Base-by-base conservation (phyloP, 2,888 invertebrate genomes). In the Amblyjoppa fuscipennis region DNA sequence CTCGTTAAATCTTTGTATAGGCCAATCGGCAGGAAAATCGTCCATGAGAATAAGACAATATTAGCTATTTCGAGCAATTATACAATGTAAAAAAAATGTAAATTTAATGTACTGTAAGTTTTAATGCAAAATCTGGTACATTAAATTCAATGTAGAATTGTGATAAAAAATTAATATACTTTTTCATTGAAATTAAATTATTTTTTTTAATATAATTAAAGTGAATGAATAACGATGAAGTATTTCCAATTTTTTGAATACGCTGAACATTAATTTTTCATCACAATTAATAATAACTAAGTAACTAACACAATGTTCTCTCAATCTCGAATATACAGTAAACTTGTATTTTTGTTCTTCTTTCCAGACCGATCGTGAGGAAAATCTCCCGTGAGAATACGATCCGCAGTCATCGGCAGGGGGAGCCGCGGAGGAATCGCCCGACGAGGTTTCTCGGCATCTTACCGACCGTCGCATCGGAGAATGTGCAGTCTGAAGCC, bases 391-490 rank as follows among this genome's bases (percentile, higher is more conserved):
- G 74, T 59, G 59, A 69, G 68, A 59, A 75, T 45, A 20, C 13
- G n/a, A 59, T 38, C 41, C 11, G n/a, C 68, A 20, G 9, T 41
- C 20, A 20, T 68, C 34, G 51, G n/a, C 11, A 13, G 6, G 20
- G 7, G 7, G 61, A 51, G 25, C 56, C 16, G 68, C 3, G 25
- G 11, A 13, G 34, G 20, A 45, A 34, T 31, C 41, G 31, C 41
- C 41, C 11, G 41, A 3, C 16, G 53, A 59, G 59, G 64, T 20
- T 59, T 28, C 49, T 28, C 6, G n/a, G 56, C 59, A 51, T 61
- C 34, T 83, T 83, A 83, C 83, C 83, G 83, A 83, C 78, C 38
- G 49, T 0, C 64, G 11, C 3, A 28, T 49, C 75, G 11, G 49
- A 20, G 25, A 31, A 45, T 74, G 45, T 16, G 34, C 31, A 31